These are phyloP conservation scores for Zhengitettix transpicula DNA, from an alignment of 2,888 invertebrate genomes.

Conservation along the genomic window DNA sequence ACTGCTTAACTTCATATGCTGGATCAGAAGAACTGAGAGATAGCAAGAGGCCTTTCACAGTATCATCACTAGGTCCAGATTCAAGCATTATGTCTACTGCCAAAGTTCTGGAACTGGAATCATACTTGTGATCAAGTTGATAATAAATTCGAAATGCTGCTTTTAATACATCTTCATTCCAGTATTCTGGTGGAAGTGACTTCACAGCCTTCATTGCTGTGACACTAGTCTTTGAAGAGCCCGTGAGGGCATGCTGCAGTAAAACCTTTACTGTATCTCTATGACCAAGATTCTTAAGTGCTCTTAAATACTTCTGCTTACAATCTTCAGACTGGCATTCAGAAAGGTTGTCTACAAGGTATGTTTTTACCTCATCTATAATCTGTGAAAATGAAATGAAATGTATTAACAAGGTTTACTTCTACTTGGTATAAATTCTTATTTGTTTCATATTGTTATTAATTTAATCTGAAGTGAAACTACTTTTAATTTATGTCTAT, in stretches of 20 bases:
- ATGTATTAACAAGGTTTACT: background rate
- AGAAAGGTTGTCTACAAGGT: constrained; percentile 25
- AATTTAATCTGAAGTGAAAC: too few relatives aligned
- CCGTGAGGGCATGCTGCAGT: constrained; percentile 34
- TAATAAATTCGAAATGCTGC: constrained; percentile 39
- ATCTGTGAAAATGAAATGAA: constrained; percentile 20
- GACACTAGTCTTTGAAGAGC: constrained; percentile 35
- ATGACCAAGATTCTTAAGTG: constrained; percentile 51
- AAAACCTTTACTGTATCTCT: constrained; percentile 40
- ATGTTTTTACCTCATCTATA: constrained; percentile 23
- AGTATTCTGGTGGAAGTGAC: constrained; percentile 28
- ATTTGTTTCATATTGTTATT: too few relatives aligned
- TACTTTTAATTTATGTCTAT: too few relatives aligned
- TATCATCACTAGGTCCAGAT: constrained; percentile 34
- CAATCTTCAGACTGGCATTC: constrained; percentile 40
- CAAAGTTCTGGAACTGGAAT: constrained; percentile 50
- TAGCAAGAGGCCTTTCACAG: constrained; percentile 33
- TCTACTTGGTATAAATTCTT: too few relatives aligned
- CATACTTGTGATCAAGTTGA: constrained; percentile 39
- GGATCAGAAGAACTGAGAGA: constrained; percentile 33
- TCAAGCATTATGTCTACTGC: constrained; percentile 53
- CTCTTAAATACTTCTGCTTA: constrained; percentile 41
- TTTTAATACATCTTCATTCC: constrained; percentile 27
- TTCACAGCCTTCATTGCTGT: constrained; percentile 51
- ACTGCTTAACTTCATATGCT: constrained; percentile 47